Conservation (phyloP, 2,113 vertebrate species). For the Plestiodon gilberti region DNA sequence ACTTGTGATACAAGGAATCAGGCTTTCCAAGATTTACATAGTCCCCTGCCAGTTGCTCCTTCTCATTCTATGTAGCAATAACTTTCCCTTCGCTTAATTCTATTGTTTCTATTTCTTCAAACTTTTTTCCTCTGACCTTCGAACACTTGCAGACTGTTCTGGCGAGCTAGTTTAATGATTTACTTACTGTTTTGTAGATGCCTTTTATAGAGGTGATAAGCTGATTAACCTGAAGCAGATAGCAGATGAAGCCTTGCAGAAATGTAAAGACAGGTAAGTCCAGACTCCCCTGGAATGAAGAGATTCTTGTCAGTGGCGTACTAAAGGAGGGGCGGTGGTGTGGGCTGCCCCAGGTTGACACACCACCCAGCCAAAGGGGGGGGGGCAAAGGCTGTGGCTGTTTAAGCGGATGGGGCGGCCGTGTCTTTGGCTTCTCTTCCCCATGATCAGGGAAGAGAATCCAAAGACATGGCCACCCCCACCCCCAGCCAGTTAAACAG, state of each 20-base stretch:
- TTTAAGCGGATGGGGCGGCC: too few species aligned
- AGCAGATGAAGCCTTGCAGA: conserved; percentile 90
- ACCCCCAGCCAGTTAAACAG: too few species aligned
- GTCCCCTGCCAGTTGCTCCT: neutral
- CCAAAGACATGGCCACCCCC: too few species aligned
- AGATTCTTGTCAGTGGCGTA: too few species aligned
- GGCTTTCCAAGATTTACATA: neutral
- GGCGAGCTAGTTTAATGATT: conserved; percentile 29
- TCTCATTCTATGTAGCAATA: conserved; percentile 3
- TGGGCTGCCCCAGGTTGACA: too few species aligned
- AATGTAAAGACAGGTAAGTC: conserved; percentile 91
- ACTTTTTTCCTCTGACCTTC: conserved; percentile 12
- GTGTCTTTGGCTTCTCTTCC: too few species aligned
- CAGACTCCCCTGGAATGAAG: neutral
- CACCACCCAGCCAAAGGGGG: too few species aligned
- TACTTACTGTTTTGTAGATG: conserved; percentile 79
- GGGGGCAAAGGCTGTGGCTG: too few species aligned
- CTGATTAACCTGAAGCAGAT: conserved; percentile 93
- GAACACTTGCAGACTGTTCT: conserved; percentile 18
- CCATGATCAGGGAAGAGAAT: too few species aligned
- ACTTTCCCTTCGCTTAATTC: conserved; percentile 30
- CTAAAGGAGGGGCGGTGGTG: too few species aligned
- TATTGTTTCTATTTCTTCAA: conserved; percentile 10
- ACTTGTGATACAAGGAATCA: neutral
- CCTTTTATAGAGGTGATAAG: conserved; percentile 96